A percentile compares a stretch with the other conserved stretches of the same genome.
Evolutionary conservation across 2,113 vertebrate species (phyloP).

Genomic region (Indri indri): DNA sequence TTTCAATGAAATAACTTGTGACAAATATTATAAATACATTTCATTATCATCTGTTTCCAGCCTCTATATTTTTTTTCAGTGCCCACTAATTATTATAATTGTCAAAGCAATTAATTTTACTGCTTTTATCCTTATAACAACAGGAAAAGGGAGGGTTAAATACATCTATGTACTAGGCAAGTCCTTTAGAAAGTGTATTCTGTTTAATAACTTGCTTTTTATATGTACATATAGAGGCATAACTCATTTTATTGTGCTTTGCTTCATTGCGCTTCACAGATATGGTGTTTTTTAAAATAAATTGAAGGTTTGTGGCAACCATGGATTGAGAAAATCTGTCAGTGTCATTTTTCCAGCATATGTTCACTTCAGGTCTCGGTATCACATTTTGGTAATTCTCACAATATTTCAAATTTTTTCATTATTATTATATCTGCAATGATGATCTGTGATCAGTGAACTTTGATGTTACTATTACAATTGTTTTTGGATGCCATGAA

Average conservation of each 20-base stretch:
- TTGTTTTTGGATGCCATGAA: background rate
- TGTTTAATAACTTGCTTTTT: background rate
- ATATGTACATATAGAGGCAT: background rate
- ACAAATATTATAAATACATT: background rate
- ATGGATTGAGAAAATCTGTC: background rate
- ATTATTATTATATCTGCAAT: background rate
- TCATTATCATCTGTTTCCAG: background rate
- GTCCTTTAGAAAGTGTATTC: background rate
- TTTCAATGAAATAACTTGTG: background rate
- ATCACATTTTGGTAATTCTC: background rate
- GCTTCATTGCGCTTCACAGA: background rate
- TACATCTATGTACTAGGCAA: background rate
- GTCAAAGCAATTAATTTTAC: conserved; percentile 18
- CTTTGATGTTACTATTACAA: background rate
- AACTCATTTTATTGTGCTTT: background rate
- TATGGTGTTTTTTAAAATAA: background rate
- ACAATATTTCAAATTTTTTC: background rate
- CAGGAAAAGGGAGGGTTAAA: background rate
- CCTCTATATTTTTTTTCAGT: background rate
- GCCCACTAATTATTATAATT: background rate
- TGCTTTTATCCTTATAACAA: background rate
- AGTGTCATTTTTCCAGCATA: background rate
- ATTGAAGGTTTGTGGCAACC: background rate
- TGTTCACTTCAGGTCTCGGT: background rate
- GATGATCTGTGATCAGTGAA: background rate